Conservation (phyloP, 2,797 vertebrate genomes). For the Pantherophis alleghaniensis region DNA sequence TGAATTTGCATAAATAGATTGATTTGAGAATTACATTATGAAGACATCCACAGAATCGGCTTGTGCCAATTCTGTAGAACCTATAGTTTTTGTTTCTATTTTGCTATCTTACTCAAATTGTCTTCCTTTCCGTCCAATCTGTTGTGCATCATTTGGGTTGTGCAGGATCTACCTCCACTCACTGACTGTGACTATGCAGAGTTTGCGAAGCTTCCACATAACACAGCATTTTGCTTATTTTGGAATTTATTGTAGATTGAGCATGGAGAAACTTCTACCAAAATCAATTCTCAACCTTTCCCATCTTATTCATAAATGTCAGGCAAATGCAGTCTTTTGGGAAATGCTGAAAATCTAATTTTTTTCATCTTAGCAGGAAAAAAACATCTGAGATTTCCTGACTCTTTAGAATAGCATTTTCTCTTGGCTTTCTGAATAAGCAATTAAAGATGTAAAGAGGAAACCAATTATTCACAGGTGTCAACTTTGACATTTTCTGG, state of each 20-base stretch:
- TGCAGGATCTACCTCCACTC: neutral
- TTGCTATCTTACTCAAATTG: neutral
- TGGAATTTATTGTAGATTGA: neutral
- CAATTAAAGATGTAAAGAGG: neutral
- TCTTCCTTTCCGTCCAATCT: neutral
- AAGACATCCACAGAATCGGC: neutral
- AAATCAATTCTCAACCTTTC: neutral
- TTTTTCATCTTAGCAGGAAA: neutral
- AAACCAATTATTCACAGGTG: neutral
- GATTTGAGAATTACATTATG: neutral
- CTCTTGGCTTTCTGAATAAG: neutral
- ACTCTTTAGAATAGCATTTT: neutral
- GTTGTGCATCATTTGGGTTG: neutral
- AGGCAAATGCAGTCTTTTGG: neutral
- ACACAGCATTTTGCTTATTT: neutral
- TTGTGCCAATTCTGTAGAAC: slow-evolving; percentile 3
- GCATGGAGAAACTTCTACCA: neutral
- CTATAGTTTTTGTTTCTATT: neutral
- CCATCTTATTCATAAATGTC: neutral
- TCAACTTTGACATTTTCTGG: neutral
- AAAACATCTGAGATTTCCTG: neutral
- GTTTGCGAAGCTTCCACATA: neutral
- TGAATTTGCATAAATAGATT: neutral
- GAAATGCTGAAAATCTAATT: neutral
- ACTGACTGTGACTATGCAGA: neutral